Evolutionary conservation across 2,888 invertebrate genomes (phyloP).

Genomic region (Autographa pulchrina): DNA sequence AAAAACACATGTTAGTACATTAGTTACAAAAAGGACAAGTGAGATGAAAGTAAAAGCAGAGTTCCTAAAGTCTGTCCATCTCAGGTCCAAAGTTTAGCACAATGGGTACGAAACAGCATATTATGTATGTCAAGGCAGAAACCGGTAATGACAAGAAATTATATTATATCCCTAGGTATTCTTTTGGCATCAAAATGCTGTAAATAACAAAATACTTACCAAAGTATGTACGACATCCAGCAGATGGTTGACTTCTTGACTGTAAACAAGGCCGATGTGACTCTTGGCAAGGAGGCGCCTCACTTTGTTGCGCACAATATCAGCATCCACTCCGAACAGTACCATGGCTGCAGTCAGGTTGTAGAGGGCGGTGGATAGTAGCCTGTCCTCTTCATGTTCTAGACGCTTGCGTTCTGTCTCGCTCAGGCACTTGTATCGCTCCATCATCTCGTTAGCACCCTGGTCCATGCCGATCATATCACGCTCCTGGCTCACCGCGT

Average conservation of each 20-base stretch:
- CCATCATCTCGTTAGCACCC: conserved; percentile 99
- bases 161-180: no score
- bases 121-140: no score
- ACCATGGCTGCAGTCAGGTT: conserved; percentile 99
- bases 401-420: conserved; percentile 97
- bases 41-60: no score
- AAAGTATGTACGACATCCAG: conserved; percentile 98
- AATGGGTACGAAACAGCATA: no score
- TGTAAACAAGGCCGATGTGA: conserved; percentile 99
- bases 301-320: conserved; percentile 95
- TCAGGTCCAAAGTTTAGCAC: no score
- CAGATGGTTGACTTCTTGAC: conserved; percentile 98
- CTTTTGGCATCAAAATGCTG: no score
- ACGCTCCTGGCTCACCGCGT: conserved; percentile 99
- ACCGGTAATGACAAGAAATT: no score
- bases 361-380: conserved; percentile 98
- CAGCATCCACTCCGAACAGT: conserved; percentile 96
- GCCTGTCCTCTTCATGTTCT: conserved; percentile 99
- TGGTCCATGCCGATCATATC: conserved; percentile 99
- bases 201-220: conserved; percentile 88
- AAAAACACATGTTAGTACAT: not conserved
- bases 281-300: conserved; percentile 98
- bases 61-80: no score
- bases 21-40: not conserved
- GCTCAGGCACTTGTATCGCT: conserved; percentile 97